Evolutionary conservation across 2,113 vertebrate species (phyloP).

Genomic region (Amphiprion ocellaris): DNA sequence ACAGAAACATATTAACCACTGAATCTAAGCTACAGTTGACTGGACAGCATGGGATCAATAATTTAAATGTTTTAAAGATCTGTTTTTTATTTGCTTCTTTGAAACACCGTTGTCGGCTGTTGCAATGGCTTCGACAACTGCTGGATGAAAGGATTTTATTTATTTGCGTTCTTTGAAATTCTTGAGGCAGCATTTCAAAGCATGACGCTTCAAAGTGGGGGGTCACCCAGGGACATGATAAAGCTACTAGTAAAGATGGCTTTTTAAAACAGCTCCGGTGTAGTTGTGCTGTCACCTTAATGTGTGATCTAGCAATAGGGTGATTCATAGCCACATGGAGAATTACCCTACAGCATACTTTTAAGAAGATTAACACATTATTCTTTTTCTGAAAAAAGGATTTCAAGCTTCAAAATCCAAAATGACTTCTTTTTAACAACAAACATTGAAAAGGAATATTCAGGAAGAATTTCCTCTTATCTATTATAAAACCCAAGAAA

Average conservation of each 20-base stretch:
- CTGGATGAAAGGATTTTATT: slow-evolving; percentile 13
- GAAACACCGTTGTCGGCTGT: not conserved
- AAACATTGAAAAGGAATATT: not conserved
- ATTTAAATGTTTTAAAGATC: not conserved
- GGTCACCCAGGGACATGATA: slow-evolving; percentile 10
- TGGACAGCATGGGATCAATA: not conserved
- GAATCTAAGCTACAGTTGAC: not conserved
- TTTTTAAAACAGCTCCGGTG: slow-evolving; percentile 26
- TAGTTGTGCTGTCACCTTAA: slow-evolving; percentile 25
- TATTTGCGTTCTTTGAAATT: slow-evolving; percentile 4
- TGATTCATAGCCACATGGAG: not conserved
- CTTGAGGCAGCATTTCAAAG: slow-evolving; percentile 31
- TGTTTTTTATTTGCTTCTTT: not conserved
- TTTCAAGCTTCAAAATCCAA: slow-evolving; percentile 18
- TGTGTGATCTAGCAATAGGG: slow-evolving; percentile 49
- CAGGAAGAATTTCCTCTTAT: not conserved
- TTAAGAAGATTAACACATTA: slow-evolving; percentile 24
- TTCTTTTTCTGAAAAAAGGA: slow-evolving; percentile 34
- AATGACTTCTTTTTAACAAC: slow-evolving; percentile 14
- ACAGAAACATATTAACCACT: not conserved
- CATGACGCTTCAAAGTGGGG: slow-evolving; percentile 33
- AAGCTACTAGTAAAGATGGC: not conserved
- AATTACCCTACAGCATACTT: slow-evolving; percentile 13
- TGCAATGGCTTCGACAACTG: not conserved
- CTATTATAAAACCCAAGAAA: slow-evolving; percentile 18